These are phyloP conservation scores for Drosophila paucipuncta DNA, from an alignment of 2,888 invertebrate genomes.

Conservation along the genomic window DNA sequence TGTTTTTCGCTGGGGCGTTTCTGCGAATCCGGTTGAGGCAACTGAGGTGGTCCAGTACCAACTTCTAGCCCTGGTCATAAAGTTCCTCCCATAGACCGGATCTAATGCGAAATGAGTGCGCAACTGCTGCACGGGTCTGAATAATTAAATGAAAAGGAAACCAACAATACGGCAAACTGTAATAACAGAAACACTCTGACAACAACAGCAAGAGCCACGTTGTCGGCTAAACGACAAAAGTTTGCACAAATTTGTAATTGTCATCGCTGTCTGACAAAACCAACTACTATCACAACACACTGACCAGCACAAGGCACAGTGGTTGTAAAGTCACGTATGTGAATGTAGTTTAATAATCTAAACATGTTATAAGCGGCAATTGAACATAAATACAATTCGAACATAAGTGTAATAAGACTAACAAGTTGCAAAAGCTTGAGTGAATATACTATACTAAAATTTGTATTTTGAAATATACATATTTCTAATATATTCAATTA, in stretches of 20 bases:
- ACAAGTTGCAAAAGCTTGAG: not conserved
- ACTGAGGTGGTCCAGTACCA: constrained; percentile 34
- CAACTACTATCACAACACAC: constrained; percentile 7
- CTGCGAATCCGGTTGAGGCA: constrained; percentile 59
- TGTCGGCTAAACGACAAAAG: constrained; percentile 31
- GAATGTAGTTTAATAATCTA: not conserved
- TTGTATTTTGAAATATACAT: not conserved
- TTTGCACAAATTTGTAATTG: constrained; percentile 71
- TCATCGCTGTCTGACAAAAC: constrained; percentile 46
- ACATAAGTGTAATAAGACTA: constrained; percentile 4
- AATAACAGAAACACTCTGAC: constrained; percentile 36
- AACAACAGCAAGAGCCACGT: constrained; percentile 10
- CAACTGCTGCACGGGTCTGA: constrained; percentile 39
- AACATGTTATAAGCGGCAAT: not conserved
- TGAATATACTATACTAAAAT: not conserved
- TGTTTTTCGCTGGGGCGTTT: constrained; percentile 52
- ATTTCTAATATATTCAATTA: not conserved
- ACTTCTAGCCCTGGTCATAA: constrained; percentile 34
- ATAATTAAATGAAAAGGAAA: constrained; percentile 74
- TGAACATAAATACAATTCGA: not conserved
- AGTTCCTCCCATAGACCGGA: constrained; percentile 41
- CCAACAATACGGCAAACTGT: constrained; percentile 56
- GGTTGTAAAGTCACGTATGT: constrained; percentile 25
- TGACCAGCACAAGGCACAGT: constrained; percentile 29
- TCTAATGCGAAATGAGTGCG: constrained; percentile 55